These are phyloP conservation scores for Hypotaenidia philippensis DNA, from an alignment of 2,797 vertebrate genomes.

Conservation along the genomic window DNA sequence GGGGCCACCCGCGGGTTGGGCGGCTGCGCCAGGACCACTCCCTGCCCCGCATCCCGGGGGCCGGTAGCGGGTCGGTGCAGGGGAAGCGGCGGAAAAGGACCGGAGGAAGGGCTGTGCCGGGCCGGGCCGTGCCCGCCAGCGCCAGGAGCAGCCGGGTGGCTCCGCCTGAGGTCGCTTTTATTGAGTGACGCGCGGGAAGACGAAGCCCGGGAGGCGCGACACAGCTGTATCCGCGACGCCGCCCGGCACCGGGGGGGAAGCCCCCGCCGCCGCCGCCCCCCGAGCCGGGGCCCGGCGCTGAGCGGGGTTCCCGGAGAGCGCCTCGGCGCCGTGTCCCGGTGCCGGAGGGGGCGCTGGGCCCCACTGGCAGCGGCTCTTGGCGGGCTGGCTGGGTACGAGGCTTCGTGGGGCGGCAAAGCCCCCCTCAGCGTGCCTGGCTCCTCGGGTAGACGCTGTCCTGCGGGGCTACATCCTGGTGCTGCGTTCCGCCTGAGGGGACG, in stretches of 20 bases:
- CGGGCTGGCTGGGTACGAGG: background rate
- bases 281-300: accelerated
- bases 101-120: no score
- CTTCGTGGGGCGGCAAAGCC: background rate
- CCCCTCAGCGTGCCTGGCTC: accelerated
- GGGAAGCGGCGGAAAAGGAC: background rate
- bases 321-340: accelerated
- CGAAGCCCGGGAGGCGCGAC: background rate
- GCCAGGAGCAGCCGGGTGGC: accelerated
- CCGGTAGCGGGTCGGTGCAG: no score
- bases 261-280: accelerated
- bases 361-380: background rate
- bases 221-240: accelerated
- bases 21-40: accelerated
- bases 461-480: slow-evolving; percentile 50
- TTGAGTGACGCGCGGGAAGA: background rate
- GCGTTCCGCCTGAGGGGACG: background rate
- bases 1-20: background rate
- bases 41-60: accelerated
- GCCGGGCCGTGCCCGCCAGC: background rate
- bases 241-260: accelerated
- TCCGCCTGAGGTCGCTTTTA: accelerated
- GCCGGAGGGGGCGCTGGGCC: background rate
- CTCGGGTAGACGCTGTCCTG: accelerated
- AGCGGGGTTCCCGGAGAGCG: accelerated